Evolutionary conservation across 2,113 vertebrate species (phyloP).

Genomic region (Dasypus novemcinctus): DNA sequence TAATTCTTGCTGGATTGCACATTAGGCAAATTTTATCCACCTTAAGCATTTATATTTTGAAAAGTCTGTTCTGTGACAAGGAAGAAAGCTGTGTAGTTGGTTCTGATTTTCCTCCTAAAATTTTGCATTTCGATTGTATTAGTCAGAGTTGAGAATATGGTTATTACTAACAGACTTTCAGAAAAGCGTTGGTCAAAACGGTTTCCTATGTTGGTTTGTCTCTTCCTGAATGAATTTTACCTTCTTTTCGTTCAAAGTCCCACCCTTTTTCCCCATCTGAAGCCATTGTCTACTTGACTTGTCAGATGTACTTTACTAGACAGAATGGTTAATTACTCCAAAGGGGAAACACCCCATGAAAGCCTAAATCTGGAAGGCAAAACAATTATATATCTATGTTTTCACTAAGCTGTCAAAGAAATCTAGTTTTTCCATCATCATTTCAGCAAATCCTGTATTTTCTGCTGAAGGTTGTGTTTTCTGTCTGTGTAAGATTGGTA

Average conservation of each 20-base stretch:
- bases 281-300: slow-evolving; percentile 26
- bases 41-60: neutral
- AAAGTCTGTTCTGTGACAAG: neutral
- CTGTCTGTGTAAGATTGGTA: neutral
- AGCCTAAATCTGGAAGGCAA: neutral
- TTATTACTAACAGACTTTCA: neutral
- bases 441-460: slow-evolving; percentile 2
- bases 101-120: neutral
- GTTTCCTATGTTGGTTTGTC: slow-evolving; percentile 19
- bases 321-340: slow-evolving; percentile 22
- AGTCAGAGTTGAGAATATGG: neutral
- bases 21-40: neutral
- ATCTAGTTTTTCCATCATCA: neutral
- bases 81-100: neutral
- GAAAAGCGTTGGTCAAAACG: neutral
- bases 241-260: neutral
- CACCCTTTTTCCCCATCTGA: neutral
- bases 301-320: slow-evolving; percentile 33
- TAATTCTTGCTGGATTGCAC: neutral
- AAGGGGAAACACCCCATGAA: neutral
- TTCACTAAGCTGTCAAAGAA: slow-evolving; percentile 41
- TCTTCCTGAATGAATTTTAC: neutral
- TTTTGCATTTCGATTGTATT: neutral
- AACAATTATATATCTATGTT: slow-evolving; percentile 11
- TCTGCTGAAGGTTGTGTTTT: slow-evolving; percentile 41